A percentile compares a stretch with the other conserved stretches of the same genome.
Conservation (phyloP, 2,888 invertebrate species). For the Leptura quadrifasciata region DNA sequence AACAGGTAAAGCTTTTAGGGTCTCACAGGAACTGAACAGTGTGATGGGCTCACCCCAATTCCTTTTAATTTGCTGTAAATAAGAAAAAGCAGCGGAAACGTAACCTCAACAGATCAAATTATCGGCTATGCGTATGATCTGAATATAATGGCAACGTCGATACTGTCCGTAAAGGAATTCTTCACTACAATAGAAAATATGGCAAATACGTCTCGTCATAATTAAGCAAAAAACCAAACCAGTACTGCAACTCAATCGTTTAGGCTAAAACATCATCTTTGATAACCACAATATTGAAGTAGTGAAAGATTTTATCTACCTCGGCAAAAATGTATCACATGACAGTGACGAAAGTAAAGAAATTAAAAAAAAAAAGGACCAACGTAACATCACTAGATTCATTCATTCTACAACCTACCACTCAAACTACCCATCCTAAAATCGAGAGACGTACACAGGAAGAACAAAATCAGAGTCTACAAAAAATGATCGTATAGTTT, state of each 20-base stretch:
- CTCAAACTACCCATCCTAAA: too few relatives aligned
- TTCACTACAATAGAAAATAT: background rate
- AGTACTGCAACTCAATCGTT: background rate
- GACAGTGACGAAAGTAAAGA: too few relatives aligned
- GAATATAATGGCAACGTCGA: background rate
- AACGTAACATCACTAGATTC: too few relatives aligned
- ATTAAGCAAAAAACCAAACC: background rate
- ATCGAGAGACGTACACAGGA: too few relatives aligned
- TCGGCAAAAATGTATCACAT: background rate
- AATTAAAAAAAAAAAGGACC: too few relatives aligned
- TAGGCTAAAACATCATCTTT: background rate
- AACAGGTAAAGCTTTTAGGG: too few relatives aligned
- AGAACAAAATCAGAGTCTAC: background rate
- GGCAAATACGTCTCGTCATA: background rate
- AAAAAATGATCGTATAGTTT: background rate
- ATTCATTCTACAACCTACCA: too few relatives aligned
- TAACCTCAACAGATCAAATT: background rate
- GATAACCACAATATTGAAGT: background rate
- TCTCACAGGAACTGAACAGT: too few relatives aligned
- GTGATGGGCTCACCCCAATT: too few relatives aligned
- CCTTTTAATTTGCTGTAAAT: too few relatives aligned
- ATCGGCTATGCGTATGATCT: background rate
- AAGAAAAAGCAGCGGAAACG: too few relatives aligned
- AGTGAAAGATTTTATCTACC: background rate
- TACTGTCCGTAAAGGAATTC: background rate